Percentiles rank a stretch among this genome's conserved stretches.
Evolutionary conservation across 2,113 vertebrate species (phyloP).

Genomic region (Sardina pilchardus): DNA sequence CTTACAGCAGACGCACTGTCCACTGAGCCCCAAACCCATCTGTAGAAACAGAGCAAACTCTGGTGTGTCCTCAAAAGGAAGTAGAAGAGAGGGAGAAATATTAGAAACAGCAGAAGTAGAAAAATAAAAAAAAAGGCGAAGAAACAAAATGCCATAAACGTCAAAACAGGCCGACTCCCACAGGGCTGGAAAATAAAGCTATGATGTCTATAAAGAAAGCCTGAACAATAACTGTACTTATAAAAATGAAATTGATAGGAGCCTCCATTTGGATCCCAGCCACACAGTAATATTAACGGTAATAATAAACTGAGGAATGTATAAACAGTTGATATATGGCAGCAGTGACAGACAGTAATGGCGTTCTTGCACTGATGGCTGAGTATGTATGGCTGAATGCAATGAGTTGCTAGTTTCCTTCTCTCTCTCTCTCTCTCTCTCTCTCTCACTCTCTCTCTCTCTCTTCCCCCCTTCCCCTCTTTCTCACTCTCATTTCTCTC

Average conservation of each 20-base stretch:
- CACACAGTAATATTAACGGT: constrained; percentile 57
- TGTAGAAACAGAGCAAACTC: too few relatives aligned
- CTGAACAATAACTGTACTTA: constrained; percentile 52
- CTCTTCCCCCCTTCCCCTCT: neutral
- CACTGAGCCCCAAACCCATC: too few relatives aligned
- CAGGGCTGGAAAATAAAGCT: constrained; percentile 59
- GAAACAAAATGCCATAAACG: constrained; percentile 34
- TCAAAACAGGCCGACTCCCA: constrained; percentile 31
- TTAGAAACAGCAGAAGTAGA: neutral
- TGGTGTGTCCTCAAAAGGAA: too few relatives aligned
- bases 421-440: constrained; percentile 2
- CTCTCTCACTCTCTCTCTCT: too few relatives aligned
- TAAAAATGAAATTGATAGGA: constrained; percentile 56
- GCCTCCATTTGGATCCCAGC: constrained; percentile 60
- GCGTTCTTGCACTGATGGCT: constrained; percentile 35
- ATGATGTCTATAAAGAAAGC: constrained; percentile 67
- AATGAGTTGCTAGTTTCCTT: neutral
- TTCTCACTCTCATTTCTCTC: neutral
- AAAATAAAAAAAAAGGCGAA: constrained; percentile 47
- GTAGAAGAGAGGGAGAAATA: neutral
- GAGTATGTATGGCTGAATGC: too few relatives aligned
- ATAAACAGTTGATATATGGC: constrained; percentile 46
- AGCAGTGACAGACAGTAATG: constrained; percentile 60
- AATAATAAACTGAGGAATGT: too few relatives aligned
- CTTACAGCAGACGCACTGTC: too few relatives aligned